Conservation (phyloP, 2,797 vertebrate genomes). For the Brachyrhaphis roseni region DNA sequence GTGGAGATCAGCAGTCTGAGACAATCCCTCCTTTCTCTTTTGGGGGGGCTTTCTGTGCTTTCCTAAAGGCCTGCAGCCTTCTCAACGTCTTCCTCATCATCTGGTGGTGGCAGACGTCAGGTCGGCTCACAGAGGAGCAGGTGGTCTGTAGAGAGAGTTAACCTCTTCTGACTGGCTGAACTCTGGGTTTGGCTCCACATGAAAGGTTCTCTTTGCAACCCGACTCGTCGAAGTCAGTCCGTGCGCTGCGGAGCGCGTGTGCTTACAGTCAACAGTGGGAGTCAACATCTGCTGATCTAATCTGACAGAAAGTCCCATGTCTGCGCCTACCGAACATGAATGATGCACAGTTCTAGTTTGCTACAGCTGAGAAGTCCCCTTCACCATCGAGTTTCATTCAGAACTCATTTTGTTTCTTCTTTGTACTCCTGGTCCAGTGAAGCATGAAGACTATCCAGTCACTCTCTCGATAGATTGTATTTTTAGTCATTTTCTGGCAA, state of each 20-base stretch:
- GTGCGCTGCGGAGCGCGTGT: constrained; percentile 1
- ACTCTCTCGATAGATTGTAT: constrained; percentile 34
- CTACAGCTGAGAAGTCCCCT: neutral
- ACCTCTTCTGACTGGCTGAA: constrained; percentile 38
- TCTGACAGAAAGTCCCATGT: constrained; percentile 53
- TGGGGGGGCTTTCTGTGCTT: constrained; percentile 21
- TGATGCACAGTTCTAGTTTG: neutral
- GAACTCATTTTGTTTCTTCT: constrained; percentile 11
- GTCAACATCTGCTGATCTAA: constrained; percentile 44
- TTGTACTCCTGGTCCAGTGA: constrained; percentile 33
- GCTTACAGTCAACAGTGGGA: constrained; percentile 14
- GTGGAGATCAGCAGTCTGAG: constrained; percentile 55
- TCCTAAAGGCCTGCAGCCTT: constrained; percentile 63
- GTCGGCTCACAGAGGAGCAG: constrained; percentile 64
- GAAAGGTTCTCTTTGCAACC: neutral
- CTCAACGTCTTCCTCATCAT: constrained; percentile 61
- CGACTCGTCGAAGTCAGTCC: constrained; percentile 12
- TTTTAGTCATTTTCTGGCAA: neutral
- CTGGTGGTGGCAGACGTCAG: constrained; percentile 64
- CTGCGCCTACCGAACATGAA: constrained; percentile 12
- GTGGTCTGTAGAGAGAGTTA: constrained; percentile 59
- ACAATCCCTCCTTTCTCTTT: constrained; percentile 66
- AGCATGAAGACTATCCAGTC: constrained; percentile 38
- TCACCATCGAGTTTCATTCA: constrained; percentile 34
- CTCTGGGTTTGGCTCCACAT: constrained; percentile 24